Evolutionary conservation across 2,888 invertebrate genomes (phyloP).

Genomic region (Eupeodes luniger): DNA sequence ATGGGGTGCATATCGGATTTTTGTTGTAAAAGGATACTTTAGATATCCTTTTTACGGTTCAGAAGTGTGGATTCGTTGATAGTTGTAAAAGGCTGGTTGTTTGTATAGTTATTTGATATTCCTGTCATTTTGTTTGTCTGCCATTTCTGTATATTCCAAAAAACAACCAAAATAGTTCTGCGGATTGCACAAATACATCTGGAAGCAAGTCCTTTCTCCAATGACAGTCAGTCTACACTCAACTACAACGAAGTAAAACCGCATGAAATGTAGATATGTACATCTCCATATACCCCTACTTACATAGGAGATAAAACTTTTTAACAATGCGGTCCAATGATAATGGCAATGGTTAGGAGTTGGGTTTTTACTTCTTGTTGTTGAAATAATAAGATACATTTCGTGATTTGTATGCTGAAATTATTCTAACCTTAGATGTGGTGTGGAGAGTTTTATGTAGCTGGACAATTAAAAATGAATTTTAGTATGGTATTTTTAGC

Average conservation of each 20-base stretch:
- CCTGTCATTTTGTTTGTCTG: constrained; percentile 42
- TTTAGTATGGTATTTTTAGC: constrained; percentile 21
- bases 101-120: constrained; percentile 49
- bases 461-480: constrained; percentile 65
- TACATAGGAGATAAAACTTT: constrained; percentile 36
- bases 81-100: constrained; percentile 1
- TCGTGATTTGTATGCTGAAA: constrained; percentile 37
- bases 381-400: constrained; percentile 18
- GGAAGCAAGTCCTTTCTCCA: constrained; percentile 32
- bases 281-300: background rate
- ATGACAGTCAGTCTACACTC: background rate
- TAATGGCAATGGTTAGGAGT: constrained; percentile 34
- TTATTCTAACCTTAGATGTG: constrained; percentile 12
- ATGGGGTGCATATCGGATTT: constrained; percentile 43
- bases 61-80: constrained; percentile 7
- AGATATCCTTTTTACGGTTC: constrained; percentile 7
- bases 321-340: constrained; percentile 66
- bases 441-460: constrained; percentile 22
- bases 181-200: constrained; percentile 15
- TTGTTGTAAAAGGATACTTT: constrained; percentile 26
- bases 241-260: constrained; percentile 37
- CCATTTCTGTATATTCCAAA: background rate
- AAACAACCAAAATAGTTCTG: background rate
- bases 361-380: background rate
- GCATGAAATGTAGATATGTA: constrained; percentile 46